Base-by-base conservation (phyloP, 2,797 vertebrate species). In the Salarias fasciatus region DNA sequence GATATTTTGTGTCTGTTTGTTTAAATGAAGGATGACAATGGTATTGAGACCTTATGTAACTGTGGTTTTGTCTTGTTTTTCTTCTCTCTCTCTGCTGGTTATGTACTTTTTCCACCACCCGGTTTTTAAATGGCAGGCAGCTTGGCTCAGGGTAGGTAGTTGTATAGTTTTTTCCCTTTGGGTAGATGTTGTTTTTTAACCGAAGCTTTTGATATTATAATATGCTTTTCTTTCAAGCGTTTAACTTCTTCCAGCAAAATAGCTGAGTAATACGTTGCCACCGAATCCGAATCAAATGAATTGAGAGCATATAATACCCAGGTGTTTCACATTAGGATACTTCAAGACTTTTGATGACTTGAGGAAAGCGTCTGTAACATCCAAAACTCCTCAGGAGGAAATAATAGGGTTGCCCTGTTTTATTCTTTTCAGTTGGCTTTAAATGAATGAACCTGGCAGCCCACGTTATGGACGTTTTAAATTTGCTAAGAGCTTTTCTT, bases 71-170 rank as follows among this genome's bases (percentile, higher is more conserved):
- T 55, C 69, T 51, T 56, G 71, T 69, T 82, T 69, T 66, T 64
- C 65, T 51, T 72, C 63, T 72, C 56, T 77, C 9, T 38, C 75
- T 62, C 3, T 49, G 30, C 47, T 76, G 61, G 33, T 56, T 70
- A 58, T 83, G 64, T 66, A 69, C 59, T 67, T 72, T 87, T 88
- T 87, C 80, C 87, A 86, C 88, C 77, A 84, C 64, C 74, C 74
- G 68, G 12, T 77, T 83, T 80, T 63, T 35, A 73, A 58, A 52
- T 77, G 77, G 80, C 80, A 66, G 40, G 18, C 38, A 45, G 72
- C 55, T 47, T 79, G 72, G 75, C 57, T 81, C 70, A 63, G 75
- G 79, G 40, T 65, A 63, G 74, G 80, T 77, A 65, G 70, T 65
- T 69, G 69, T 68, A 73, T 50, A 58, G 70, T 70, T 80, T 79